A percentile compares a stretch with the other conserved stretches of the same genome.
These are phyloP conservation scores for Acrocera orbiculus DNA, from an alignment of 2,888 invertebrate species.

Conservation along the genomic window DNA sequence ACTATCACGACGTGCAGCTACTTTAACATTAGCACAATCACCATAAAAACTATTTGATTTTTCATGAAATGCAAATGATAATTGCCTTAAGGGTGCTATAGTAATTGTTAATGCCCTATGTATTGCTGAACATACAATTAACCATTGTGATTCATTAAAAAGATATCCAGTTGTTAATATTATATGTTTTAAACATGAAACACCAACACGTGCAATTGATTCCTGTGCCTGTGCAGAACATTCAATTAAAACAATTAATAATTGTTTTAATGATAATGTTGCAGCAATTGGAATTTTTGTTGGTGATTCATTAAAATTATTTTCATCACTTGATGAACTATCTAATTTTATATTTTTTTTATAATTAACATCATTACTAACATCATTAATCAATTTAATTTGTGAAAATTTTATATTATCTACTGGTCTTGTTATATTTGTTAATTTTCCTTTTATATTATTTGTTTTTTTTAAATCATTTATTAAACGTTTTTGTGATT, in stretches of 20 bases:
- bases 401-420: slow-evolving; percentile 28
- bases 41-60: slow-evolving; percentile 91
- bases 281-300: slow-evolving; percentile 40
- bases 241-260: slow-evolving; percentile 71
- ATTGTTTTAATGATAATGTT: slow-evolving; percentile 69
- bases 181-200: slow-evolving; percentile 76
- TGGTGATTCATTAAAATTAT: slow-evolving; percentile 29
- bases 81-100: slow-evolving; percentile 67
- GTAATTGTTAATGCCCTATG: slow-evolving; percentile 75
- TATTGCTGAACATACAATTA: slow-evolving; percentile 62
- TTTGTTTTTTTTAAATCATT: slow-evolving; percentile 13
- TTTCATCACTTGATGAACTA: slow-evolving; percentile 23
- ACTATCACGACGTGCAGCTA: slow-evolving; percentile 78
- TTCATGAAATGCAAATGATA: slow-evolving; percentile 77
- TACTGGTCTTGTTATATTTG: slow-evolving; percentile 27
- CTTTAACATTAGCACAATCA: slow-evolving; percentile 80
- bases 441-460: slow-evolving; percentile 11
- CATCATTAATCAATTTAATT: slow-evolving; percentile 23
- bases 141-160: slow-evolving; percentile 71
- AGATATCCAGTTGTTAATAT: slow-evolving; percentile 69
- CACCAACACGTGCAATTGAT: slow-evolving; percentile 76
- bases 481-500: slow-evolving; percentile 44
- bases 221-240: slow-evolving; percentile 82
- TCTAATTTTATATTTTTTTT: slow-evolving; percentile 4
- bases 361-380: slow-evolving; percentile 13